Evolutionary conservation across 23 tunicate species (phyloP).

Genomic region (Ciona savignyi): DNA sequence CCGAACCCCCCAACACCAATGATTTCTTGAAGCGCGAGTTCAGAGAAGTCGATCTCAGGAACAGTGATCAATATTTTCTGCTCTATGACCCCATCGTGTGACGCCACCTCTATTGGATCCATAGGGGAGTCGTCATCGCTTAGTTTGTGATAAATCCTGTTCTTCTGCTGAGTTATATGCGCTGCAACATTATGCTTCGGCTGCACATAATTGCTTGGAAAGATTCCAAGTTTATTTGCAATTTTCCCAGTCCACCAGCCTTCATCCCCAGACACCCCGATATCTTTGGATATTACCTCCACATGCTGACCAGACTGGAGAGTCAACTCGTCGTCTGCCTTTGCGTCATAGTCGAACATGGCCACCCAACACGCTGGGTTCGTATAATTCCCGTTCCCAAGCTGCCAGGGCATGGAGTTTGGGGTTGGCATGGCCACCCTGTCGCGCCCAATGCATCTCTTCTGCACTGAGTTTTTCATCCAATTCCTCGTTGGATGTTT

Average conservation of each 20-base stretch:
- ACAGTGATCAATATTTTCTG: slow-evolving; percentile 19
- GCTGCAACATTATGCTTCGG: slow-evolving; percentile 34
- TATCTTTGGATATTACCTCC: slow-evolving; percentile 73
- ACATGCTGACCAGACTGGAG: slow-evolving; percentile 60
- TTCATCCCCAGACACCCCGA: slow-evolving; percentile 80
- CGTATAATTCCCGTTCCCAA: slow-evolving; percentile 51
- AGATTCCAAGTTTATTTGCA: slow-evolving; percentile 75
- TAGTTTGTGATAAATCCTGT: slow-evolving; percentile 45
- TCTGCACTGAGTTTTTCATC: too few relatives aligned
- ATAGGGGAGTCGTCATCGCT: slow-evolving; percentile 84
- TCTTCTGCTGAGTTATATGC: slow-evolving; percentile 20
- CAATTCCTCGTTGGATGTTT: too few relatives aligned
- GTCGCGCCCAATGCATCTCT: too few relatives aligned
- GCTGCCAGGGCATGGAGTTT: slow-evolving; percentile 34
- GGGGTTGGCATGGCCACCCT: background rate
- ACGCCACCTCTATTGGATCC: slow-evolving; percentile 34
- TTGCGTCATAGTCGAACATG: slow-evolving; percentile 83
- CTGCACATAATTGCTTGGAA: slow-evolving; percentile 89
- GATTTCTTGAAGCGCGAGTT: slow-evolving; percentile 52
- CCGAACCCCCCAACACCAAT: slow-evolving; percentile 99
- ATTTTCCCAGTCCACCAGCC: slow-evolving; percentile 98
- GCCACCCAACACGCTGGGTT: slow-evolving; percentile 90
- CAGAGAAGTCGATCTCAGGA: slow-evolving; percentile 58
- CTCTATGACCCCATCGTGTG: slow-evolving; percentile 6
- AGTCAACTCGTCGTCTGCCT: slow-evolving; percentile 80